These are phyloP conservation scores for Coleophora deauratella DNA, from an alignment of 2,888 invertebrate genomes.

Conservation along the genomic window DNA sequence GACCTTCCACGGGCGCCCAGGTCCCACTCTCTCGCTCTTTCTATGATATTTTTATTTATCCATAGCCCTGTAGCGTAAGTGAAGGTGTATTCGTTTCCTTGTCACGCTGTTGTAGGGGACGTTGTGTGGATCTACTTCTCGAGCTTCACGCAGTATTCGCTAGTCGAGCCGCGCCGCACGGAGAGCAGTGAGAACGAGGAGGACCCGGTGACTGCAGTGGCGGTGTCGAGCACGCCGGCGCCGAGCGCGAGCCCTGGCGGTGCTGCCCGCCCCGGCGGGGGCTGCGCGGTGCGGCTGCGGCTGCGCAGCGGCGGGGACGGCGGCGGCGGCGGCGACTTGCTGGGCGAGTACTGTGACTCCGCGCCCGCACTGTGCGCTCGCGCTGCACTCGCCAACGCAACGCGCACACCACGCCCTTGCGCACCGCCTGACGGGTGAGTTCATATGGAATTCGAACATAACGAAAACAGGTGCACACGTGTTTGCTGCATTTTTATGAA, in stretches of 20 bases:
- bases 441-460: not conserved
- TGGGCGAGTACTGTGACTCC: constrained; percentile 83
- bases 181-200: constrained; percentile 72
- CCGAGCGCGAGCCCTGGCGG: constrained; percentile 14
- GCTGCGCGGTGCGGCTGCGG: constrained; percentile 80
- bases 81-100: no score
- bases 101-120: constrained; percentile 66
- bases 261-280: constrained; percentile 8
- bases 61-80: no score
- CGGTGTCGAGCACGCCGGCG: constrained; percentile 11
- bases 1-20: constrained; percentile 84
- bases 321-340: constrained; percentile 71
- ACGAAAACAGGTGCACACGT: not conserved
- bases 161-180: constrained; percentile 66
- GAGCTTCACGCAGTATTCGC: constrained; percentile 86
- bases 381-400: constrained; percentile 80
- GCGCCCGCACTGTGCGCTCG: constrained; percentile 89
- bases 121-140: constrained; percentile 91
- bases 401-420: constrained; percentile 86
- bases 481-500: no score
- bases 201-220: constrained; percentile 22
- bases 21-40: constrained; percentile 19
- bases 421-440: constrained; percentile 79
- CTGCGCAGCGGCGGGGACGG: constrained; percentile 90
- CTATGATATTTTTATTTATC: no score